Conservation (phyloP, 2,113 vertebrate species). For the Anarrhichthys ocellatus region DNA sequence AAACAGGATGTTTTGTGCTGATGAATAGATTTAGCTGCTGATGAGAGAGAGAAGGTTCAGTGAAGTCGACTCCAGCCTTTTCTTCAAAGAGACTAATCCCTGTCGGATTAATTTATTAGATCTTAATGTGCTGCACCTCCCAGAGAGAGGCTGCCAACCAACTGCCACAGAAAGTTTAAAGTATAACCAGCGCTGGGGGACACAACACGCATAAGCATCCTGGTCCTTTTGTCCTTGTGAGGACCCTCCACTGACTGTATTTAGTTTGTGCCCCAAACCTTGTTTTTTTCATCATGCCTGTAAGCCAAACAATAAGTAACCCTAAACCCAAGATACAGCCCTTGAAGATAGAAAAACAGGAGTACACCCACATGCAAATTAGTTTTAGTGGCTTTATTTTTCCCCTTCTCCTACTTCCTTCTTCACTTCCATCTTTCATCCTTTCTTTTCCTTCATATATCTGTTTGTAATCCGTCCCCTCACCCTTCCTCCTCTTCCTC, state of each 20-base stretch:
- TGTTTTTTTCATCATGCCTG: background rate
- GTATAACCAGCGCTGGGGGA: conserved; percentile 31
- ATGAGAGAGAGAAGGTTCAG: conserved; percentile 30
- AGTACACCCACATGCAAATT: background rate
- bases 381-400: background rate
- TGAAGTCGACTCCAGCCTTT: conserved; percentile 47
- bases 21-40: conserved; percentile 46
- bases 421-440: background rate
- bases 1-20: conserved; percentile 59
- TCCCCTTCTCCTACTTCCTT: background rate
- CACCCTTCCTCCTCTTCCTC: background rate
- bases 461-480: background rate
- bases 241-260: background rate
- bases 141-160: conserved; percentile 56
- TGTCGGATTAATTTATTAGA: conserved; percentile 63
- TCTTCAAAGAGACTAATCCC: conserved; percentile 69
- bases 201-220: conserved; percentile 2
- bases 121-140: conserved; percentile 66
- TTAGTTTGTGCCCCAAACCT: background rate
- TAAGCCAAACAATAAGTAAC: background rate
- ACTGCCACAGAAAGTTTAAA: conserved; percentile 48
- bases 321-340: background rate
- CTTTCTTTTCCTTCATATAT: background rate
- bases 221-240: background rate
- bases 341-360: background rate